These are phyloP conservation scores for Todiramphus chloris DNA, from an alignment of 2,113 vertebrate genomes.

Conservation along the genomic window DNA sequence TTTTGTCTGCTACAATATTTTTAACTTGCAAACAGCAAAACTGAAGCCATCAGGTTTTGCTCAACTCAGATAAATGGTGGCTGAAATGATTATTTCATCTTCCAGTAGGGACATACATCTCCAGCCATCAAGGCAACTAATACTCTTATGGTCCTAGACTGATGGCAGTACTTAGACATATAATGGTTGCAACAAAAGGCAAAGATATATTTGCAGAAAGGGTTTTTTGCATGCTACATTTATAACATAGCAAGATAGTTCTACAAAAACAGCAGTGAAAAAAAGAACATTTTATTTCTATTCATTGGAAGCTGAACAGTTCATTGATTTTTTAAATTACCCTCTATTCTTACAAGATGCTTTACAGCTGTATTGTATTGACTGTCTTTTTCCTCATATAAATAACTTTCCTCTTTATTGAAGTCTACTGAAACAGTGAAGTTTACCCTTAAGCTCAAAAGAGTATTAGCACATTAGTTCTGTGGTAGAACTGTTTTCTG, in stretches of 20 bases:
- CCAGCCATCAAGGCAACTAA: not conserved
- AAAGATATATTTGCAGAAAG: not conserved
- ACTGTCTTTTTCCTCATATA: not conserved
- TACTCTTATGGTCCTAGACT: not conserved
- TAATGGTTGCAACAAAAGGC: not conserved
- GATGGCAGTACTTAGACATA: not conserved
- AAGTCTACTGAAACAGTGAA: not conserved
- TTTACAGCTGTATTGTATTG: not conserved
- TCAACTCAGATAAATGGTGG: not conserved
- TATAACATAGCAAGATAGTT: not conserved
- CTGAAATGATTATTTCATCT: not conserved
- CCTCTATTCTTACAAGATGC: not conserved
- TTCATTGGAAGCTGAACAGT: not conserved
- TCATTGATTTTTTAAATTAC: slow-evolving; percentile 18
- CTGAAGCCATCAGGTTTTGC: not conserved
- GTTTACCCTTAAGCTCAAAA: not conserved
- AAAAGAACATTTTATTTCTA: not conserved
- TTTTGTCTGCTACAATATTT: not conserved
- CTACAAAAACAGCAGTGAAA: not conserved
- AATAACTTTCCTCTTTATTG: not conserved
- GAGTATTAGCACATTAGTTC: not conserved
- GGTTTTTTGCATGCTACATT: not conserved
- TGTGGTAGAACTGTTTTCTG: not conserved
- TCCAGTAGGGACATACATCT: not conserved
- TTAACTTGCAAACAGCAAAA: not conserved